These are phyloP conservation scores for Mystacides longicornis DNA, from an alignment of 2,888 invertebrate species.

Conservation along the genomic window DNA sequence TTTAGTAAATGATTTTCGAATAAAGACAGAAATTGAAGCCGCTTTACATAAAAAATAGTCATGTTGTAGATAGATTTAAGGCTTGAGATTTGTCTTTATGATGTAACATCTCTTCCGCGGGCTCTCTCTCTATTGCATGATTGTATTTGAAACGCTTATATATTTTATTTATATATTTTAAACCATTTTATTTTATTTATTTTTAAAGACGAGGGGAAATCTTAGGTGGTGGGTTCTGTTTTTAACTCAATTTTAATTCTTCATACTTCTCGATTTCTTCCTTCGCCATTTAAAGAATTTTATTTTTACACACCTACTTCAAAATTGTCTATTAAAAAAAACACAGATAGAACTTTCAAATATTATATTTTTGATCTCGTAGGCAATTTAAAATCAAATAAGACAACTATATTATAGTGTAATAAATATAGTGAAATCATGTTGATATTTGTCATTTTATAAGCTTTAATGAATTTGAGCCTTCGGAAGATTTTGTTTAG, in stretches of 20 bases:
- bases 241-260: constrained; percentile 21
- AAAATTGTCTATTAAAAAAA: no score
- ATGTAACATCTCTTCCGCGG: constrained; percentile 32
- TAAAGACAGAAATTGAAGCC: constrained; percentile 18
- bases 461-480: constrained; percentile 24
- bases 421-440: no score
- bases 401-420: no score
- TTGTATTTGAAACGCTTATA: neutral
- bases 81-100: constrained; percentile 23
- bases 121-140: constrained; percentile 26
- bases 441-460: no score
- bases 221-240: constrained; percentile 22
- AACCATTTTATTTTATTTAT: neutral
- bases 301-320: no score
- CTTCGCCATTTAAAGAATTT: constrained; percentile 16
- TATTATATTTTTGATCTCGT: no score
- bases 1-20: constrained; percentile 11
- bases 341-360: no score
- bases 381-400: no score
- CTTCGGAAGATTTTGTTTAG: constrained; percentile 25
- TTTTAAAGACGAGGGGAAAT: constrained; percentile 22
- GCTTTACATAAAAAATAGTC: constrained; percentile 21
- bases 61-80: constrained; percentile 24
- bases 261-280: constrained; percentile 15
- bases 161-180: neutral